These are phyloP conservation scores for Drosophila robusta DNA, from an alignment of 2,888 invertebrate genomes.

Conservation along the genomic window DNA sequence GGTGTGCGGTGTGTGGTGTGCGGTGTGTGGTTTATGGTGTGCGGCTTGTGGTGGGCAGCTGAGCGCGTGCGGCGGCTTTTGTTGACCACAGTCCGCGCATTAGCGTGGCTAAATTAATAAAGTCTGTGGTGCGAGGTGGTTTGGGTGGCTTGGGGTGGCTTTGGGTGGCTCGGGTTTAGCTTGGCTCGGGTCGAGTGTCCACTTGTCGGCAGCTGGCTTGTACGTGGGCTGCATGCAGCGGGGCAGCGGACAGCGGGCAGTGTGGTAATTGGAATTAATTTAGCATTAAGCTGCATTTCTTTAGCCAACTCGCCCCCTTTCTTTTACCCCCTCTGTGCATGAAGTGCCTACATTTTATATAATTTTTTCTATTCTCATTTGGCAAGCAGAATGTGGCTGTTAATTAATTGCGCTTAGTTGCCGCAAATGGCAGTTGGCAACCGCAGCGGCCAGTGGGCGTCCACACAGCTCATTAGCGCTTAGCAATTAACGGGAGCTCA, in stretches of 20 bases:
- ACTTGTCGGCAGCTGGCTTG: slow-evolving; percentile 31
- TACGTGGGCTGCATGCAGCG: slow-evolving; percentile 23
- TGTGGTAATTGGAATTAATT: slow-evolving; percentile 80
- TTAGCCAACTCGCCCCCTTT: slow-evolving; percentile 50
- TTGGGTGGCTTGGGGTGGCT: slow-evolving; percentile 8
- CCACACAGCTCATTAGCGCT: slow-evolving; percentile 61
- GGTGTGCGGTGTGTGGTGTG: neutral
- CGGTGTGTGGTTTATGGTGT: neutral
- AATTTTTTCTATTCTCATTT: slow-evolving; percentile 70
- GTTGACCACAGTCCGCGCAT: slow-evolving; percentile 77
- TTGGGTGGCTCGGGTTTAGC: slow-evolving; percentile 15
- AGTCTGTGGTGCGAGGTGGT: slow-evolving; percentile 26
- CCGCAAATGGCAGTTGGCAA: slow-evolving; percentile 66
- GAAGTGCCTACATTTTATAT: slow-evolving; percentile 75
- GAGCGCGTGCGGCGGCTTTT: slow-evolving; percentile 70
- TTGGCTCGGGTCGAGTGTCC: slow-evolving; percentile 52
- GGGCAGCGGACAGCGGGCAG: slow-evolving; percentile 4
- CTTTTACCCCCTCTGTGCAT: slow-evolving; percentile 15
- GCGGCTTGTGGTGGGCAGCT: slow-evolving; percentile 23
- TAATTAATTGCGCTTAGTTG: slow-evolving; percentile 79
- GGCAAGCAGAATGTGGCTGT: slow-evolving; percentile 43
- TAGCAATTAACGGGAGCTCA: slow-evolving; percentile 54
- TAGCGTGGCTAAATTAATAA: slow-evolving; percentile 75
- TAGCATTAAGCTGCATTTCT: slow-evolving; percentile 79
- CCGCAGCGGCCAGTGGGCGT: slow-evolving; percentile 14